phyloP scores from a whole-genome alignment of 2,888 invertebrate species.

The Scaptomyza polygonia region DNA sequence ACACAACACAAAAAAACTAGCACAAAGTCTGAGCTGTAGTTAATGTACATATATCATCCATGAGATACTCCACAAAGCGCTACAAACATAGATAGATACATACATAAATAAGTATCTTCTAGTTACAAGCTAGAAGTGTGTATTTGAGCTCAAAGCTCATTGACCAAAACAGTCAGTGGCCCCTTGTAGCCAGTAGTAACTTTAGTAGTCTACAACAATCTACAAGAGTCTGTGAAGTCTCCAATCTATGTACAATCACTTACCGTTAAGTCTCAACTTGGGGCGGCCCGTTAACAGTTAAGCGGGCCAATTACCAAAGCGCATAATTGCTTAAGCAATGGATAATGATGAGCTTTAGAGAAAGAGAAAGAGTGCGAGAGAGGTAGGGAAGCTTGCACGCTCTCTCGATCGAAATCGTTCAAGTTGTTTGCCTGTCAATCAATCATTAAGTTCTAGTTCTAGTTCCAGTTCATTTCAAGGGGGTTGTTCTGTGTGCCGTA shows the following conservation, averaged over 20 bases:
- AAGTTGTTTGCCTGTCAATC: constrained; percentile 45
- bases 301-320: constrained; percentile 75
- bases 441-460: constrained; percentile 43
- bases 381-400: neutral
- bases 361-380: neutral
- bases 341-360: neutral
- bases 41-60: constrained; percentile 69
- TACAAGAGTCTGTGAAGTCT: constrained; percentile 9
- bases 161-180: constrained; percentile 71
- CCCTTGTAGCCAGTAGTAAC: constrained; percentile 1
- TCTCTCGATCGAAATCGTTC: constrained; percentile 38
- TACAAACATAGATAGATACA: neutral
- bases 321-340: constrained; percentile 60
- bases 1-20: constrained; percentile 58
- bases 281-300: constrained; percentile 78
- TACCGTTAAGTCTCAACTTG: constrained; percentile 72
- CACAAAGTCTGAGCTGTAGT: constrained; percentile 63
- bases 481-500: constrained; percentile 38
- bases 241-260: constrained; percentile 28
- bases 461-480: constrained; percentile 8
- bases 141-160: constrained; percentile 65
- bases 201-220: no score
- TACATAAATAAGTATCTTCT: constrained; percentile 3
- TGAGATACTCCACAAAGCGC: constrained; percentile 40
- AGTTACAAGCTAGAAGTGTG: constrained; percentile 8